phyloP scores from a whole-genome alignment of 2,113 vertebrate species.

The Melanostigma gelatinosum region DNA sequence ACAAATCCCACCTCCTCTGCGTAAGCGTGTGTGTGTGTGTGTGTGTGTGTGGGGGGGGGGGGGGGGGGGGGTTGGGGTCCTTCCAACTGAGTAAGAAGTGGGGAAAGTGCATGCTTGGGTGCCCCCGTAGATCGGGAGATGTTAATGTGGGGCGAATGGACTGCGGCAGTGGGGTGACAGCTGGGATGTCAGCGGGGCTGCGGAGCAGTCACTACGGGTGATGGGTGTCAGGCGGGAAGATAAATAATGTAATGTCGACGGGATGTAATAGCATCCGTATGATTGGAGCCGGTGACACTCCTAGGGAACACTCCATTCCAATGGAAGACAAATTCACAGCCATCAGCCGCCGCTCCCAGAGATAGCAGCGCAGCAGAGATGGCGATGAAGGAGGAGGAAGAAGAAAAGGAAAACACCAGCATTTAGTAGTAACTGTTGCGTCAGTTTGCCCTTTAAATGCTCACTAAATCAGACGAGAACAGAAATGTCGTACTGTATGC shows the following conservation, averaged over 20 bases:
- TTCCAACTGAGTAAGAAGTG: constrained; percentile 16
- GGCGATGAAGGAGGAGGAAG: neutral
- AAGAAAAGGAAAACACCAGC: neutral
- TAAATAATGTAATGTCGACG: constrained; percentile 68
- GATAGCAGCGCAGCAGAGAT: constrained; percentile 16
- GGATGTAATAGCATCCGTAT: constrained; percentile 56
- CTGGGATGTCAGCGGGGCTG: constrained; percentile 54
- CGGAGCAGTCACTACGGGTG: constrained; percentile 44
- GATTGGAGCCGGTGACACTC: constrained; percentile 58
- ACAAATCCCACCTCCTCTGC: constrained; percentile 20
- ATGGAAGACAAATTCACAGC: constrained; percentile 51
- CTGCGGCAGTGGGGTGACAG: constrained; percentile 44
- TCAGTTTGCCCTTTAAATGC: neutral
- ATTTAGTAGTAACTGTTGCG: neutral
- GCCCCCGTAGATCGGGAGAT: constrained; percentile 31
- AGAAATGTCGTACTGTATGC: neutral
- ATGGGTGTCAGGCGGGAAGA: constrained; percentile 63
- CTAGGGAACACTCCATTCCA: constrained; percentile 40
- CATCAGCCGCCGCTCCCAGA: constrained; percentile 16
- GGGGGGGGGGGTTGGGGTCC: constrained; percentile 4
- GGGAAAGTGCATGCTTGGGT: constrained; percentile 36
- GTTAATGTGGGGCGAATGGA: constrained; percentile 56
- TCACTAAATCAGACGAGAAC: neutral
- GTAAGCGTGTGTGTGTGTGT: neutral
- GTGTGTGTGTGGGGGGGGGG: neutral